A percentile compares a stretch with the other conserved stretches of the same genome.
phyloP scores from a whole-genome alignment of 2,888 invertebrate genomes.

The Coremacera marginata region DNA sequence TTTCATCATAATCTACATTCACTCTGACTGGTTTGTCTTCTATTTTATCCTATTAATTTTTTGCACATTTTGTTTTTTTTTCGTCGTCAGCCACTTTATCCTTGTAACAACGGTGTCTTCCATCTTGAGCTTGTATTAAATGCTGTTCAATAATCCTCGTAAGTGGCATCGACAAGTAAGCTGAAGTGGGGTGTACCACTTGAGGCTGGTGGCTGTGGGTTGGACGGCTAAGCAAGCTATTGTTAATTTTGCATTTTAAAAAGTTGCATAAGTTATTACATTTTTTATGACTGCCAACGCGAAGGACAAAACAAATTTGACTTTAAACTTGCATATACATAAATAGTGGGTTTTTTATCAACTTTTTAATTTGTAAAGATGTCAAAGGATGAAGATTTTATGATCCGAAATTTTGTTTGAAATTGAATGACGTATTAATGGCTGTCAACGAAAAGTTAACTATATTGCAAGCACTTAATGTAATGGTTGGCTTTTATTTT shows the following conservation, averaged over 20 bases:
- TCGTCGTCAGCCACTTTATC: background rate
- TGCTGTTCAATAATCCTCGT: slow-evolving; percentile 61
- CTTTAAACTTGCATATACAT: no score
- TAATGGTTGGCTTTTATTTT: no score
- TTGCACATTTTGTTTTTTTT: background rate
- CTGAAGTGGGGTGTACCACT: background rate
- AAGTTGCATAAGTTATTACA: slow-evolving; percentile 1
- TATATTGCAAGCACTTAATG: no score
- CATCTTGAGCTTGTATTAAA: slow-evolving; percentile 54
- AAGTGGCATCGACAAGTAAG: slow-evolving; percentile 46
- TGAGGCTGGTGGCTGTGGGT: no score
- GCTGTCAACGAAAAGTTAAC: no score
- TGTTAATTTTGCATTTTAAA: slow-evolving; percentile 5
- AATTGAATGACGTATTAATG: no score
- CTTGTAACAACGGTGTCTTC: background rate
- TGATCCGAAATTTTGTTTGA: no score
- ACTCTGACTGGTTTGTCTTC: background rate
- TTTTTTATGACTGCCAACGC: background rate
- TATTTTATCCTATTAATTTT: background rate
- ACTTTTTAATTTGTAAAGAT: no score
- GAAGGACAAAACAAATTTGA: background rate
- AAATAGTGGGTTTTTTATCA: no score
- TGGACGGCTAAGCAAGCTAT: background rate
- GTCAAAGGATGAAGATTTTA: no score
- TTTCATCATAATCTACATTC: no score